These are phyloP conservation scores for Malurus melanocephalus DNA, from an alignment of 2,113 vertebrate species.

Conservation along the genomic window DNA sequence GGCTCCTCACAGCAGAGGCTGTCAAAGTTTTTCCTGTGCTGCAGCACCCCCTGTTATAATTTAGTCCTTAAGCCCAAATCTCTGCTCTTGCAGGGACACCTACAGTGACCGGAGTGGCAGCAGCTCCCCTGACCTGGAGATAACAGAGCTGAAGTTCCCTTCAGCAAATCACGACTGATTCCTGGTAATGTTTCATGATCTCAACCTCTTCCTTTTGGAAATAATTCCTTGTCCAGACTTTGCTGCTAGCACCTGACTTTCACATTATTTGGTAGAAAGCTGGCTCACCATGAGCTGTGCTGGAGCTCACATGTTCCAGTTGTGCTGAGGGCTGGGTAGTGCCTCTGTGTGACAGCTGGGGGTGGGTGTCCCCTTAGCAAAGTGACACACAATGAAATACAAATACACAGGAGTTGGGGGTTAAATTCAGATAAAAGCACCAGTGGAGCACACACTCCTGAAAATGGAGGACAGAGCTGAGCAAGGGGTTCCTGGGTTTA, in stretches of 20 bases:
- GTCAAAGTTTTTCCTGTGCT: background rate
- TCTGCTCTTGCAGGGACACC: conserved; percentile 80
- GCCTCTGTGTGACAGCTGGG: background rate
- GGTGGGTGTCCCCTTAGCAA: background rate
- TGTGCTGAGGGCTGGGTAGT: background rate
- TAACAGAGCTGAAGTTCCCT: conserved; percentile 85
- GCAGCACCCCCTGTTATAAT: background rate
- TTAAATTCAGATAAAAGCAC: background rate
- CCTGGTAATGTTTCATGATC: conserved; percentile 26
- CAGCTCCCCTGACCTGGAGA: conserved; percentile 90
- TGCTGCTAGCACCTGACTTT: background rate
- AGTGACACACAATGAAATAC: background rate
- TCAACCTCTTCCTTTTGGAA: background rate
- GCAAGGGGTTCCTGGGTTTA: background rate
- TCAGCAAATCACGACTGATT: conserved; percentile 76
- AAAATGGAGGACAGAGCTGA: background rate
- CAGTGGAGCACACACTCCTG: background rate
- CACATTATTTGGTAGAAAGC: background rate
- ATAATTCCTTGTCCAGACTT: background rate
- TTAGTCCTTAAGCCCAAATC: background rate
- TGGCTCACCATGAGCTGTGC: background rate
- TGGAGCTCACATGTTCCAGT: background rate
- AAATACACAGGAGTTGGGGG: background rate
- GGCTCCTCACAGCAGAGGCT: background rate
- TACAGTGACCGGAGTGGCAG: conserved; percentile 90